Conservation (phyloP, 2,888 invertebrate genomes). For the Salticus scenicus region DNA sequence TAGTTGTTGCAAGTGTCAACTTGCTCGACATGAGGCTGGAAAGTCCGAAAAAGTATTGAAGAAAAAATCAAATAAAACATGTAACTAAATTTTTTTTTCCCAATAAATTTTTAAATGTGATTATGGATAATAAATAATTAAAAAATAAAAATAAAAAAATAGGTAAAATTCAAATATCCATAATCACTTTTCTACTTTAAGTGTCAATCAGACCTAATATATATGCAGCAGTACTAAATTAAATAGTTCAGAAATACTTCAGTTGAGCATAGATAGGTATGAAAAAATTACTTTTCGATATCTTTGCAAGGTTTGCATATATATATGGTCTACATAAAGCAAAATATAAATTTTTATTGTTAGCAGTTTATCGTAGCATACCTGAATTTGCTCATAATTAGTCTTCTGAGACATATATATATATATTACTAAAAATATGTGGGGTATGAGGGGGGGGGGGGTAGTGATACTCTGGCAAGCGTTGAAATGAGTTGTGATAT, state of each 20-base stretch:
- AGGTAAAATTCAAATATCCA: slow-evolving; percentile 49
- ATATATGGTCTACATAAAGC: slow-evolving; percentile 33
- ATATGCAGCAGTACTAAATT: slow-evolving; percentile 32
- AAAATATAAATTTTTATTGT: background rate
- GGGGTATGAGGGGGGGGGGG: too few relatives aligned
- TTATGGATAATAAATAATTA: slow-evolving; percentile 41
- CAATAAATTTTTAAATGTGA: slow-evolving; percentile 35
- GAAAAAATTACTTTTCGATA: too few relatives aligned
- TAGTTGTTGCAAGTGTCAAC: slow-evolving; percentile 44
- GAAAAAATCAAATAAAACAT: slow-evolving; percentile 24
- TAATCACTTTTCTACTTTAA: slow-evolving; percentile 36
- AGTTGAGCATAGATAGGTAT: too few relatives aligned
- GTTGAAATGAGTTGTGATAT: too few relatives aligned
- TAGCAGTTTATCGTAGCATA: slow-evolving; percentile 21
- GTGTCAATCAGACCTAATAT: slow-evolving; percentile 43
- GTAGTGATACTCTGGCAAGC: too few relatives aligned
- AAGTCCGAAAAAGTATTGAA: slow-evolving; percentile 75
- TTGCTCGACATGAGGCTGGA: slow-evolving; percentile 78
- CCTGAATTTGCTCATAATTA: slow-evolving; percentile 41
- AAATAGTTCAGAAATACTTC: background rate
- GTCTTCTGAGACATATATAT: too few relatives aligned
- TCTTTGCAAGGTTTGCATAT: slow-evolving; percentile 59
- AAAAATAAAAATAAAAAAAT: too few relatives aligned
- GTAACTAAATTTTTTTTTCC: slow-evolving; percentile 31
- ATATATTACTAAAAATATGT: too few relatives aligned